Percentiles rank a stretch among this genome's conserved stretches.
Evolutionary conservation across 2,113 vertebrate species (phyloP).

Genomic region (Marcusenius ussheri): DNA sequence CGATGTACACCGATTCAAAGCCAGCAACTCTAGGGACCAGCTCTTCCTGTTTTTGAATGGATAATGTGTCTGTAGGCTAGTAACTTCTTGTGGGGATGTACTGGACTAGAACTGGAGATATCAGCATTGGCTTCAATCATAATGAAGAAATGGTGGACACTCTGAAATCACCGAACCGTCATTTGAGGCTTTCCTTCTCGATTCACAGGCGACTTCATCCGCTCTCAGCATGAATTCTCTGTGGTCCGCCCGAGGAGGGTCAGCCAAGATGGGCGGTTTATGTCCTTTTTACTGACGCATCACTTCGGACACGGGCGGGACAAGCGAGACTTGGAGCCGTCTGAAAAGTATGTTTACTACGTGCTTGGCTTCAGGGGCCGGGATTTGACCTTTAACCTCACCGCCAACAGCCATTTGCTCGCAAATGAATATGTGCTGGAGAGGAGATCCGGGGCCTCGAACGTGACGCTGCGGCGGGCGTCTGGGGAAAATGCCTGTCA

Average conservation of each 20-base stretch:
- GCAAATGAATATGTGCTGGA: slow-evolving; percentile 76
- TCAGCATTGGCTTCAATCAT: background rate
- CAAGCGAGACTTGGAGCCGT: slow-evolving; percentile 56
- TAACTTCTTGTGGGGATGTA: background rate
- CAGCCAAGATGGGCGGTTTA: slow-evolving; percentile 64
- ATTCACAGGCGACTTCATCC: slow-evolving; percentile 59
- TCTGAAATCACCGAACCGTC: background rate
- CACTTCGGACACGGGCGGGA: slow-evolving; percentile 46
- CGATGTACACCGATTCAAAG: background rate
- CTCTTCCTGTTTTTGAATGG: background rate
- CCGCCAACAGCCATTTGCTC: slow-evolving; percentile 64
- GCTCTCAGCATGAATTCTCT: slow-evolving; percentile 57
- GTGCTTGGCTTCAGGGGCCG: slow-evolving; percentile 62
- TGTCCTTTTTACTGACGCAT: slow-evolving; percentile 70
- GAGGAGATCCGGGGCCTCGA: slow-evolving; percentile 62
- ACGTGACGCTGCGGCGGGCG: slow-evolving; percentile 45
- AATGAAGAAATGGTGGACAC: background rate
- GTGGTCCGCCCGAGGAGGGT: slow-evolving; percentile 74
- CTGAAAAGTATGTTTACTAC: slow-evolving; percentile 66
- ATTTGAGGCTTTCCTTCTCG: background rate
- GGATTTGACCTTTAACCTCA: slow-evolving; percentile 77
- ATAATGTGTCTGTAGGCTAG: background rate
- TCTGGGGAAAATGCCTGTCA: slow-evolving; percentile 62
- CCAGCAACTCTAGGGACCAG: background rate
- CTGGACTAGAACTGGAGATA: background rate